These are phyloP conservation scores for Hypena proboscidalis DNA, from an alignment of 2,888 invertebrate species.

Conservation along the genomic window DNA sequence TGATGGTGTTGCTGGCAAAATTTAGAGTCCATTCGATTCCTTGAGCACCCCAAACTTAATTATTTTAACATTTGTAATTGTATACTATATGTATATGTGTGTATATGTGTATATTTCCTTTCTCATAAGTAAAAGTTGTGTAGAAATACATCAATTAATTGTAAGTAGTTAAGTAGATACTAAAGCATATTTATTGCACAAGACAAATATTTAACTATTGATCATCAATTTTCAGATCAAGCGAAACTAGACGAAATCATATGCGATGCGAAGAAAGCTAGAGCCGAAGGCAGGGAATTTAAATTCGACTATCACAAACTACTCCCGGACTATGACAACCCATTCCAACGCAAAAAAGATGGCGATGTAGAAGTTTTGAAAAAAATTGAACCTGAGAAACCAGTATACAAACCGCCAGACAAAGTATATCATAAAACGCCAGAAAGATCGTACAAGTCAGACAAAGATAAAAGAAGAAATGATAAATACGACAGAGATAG, in stretches of 20 bases:
- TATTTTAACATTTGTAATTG: neutral
- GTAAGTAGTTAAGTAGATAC: conserved; percentile 1
- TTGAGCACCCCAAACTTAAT: too few species aligned
- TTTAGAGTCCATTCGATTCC: too few species aligned
- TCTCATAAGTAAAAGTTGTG: neutral
- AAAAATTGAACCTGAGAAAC: conserved; percentile 37
- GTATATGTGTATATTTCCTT: conserved; percentile 6
- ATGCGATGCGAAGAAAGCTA: conserved; percentile 74
- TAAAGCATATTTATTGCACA: neutral
- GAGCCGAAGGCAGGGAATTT: conserved; percentile 70
- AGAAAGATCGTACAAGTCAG: too few species aligned
- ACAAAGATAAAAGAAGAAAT: conserved; percentile 34
- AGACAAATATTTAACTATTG: conserved; percentile 1
- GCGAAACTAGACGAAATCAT: conserved; percentile 76
- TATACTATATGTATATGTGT: conserved; percentile 9
- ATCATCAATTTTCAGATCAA: conserved; percentile 58
- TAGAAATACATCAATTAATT: neutral
- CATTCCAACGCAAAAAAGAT: conserved; percentile 74
- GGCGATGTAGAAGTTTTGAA: conserved; percentile 39
- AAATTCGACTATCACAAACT: conserved; percentile 78
- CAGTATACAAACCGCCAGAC: conserved; percentile 14
- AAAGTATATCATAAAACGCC: too few species aligned
- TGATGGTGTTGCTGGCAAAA: too few species aligned
- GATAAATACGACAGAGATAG: conserved; percentile 45
- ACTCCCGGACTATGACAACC: conserved; percentile 76